These are phyloP conservation scores for Epinephelus lanceolatus DNA, from an alignment of 2,113 vertebrate genomes.

Conservation along the genomic window DNA sequence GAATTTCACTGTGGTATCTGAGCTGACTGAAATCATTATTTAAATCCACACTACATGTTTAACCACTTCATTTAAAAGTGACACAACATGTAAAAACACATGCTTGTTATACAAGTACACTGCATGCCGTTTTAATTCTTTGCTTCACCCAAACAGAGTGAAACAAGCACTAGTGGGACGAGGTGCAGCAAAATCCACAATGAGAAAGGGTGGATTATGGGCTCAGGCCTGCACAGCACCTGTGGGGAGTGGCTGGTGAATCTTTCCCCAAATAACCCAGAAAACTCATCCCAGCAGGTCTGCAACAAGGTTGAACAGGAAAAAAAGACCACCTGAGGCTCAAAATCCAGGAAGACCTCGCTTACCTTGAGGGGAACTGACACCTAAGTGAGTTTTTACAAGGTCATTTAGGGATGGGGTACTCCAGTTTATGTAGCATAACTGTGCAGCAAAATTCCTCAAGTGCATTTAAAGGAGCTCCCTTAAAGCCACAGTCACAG, in stretches of 20 bases:
- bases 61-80: neutral
- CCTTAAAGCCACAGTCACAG: constrained; percentile 30
- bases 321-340: constrained; percentile 50
- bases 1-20: neutral
- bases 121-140: neutral
- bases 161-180: constrained; percentile 33
- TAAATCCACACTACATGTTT: neutral
- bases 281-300: constrained; percentile 61
- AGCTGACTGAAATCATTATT: neutral
- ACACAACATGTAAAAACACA: neutral
- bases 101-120: neutral
- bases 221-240: constrained; percentile 73
- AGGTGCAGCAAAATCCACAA: constrained; percentile 47
- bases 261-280: constrained; percentile 52
- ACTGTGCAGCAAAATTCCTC: constrained; percentile 58
- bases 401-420: constrained; percentile 65
- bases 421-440: constrained; percentile 62
- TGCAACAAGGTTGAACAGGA: constrained; percentile 61
- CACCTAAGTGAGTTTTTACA: constrained; percentile 69
- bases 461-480: constrained; percentile 49
- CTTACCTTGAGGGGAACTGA: constrained; percentile 58
- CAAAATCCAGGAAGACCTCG: constrained; percentile 39
- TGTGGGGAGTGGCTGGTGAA: constrained; percentile 73
- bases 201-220: constrained; percentile 71
- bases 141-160: constrained; percentile 5